Base-by-base conservation (phyloP, 2,888 invertebrate species). In the Limenitis camilla region DNA sequence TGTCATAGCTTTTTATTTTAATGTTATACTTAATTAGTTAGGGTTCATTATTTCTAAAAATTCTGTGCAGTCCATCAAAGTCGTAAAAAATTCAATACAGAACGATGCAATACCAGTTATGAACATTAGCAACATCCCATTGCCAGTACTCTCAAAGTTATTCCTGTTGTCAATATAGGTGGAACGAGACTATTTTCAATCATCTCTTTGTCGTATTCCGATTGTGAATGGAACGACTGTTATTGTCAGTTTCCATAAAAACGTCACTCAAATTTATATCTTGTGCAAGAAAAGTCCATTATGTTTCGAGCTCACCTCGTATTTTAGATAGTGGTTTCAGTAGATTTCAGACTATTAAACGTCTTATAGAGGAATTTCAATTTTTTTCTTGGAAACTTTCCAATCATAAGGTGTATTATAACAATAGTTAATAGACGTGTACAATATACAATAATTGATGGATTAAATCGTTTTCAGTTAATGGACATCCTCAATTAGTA, bases 191-290 rank as follows among this genome's bases (percentile, higher is more conserved):
- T 58, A 49, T 53, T 55, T 54, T 54, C 53, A 52, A 57, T 53
- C 52, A 55, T 61, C 57, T 52, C 57, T 52, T 50, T 52, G 48
- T 55, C 42, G 36, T 40, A 27, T 38, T 19, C 33, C 52, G 48
- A 50, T 50, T 44, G 46, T 43, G 46, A 53, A 53, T 53, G 47
- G 42, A 40, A 49, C 48, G 53, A 35, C 49, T 54, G 56, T 44
- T 48, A 51, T 53, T 53, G 55, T 55, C 55, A 55, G 45, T 47
- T 50, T 53, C 50, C 43, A 44, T 50, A 44, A 50, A 56, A 56
- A 29, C 40, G 46, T 50, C 47, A 53, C 41, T 56, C 47, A 47
- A 41, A 35, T 45, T 32, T 42, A 50, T 49, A 53, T 51, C 48
- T 41, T 36, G 30, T 42, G 35, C 28, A 44, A 54, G 42, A 29